Evolutionary conservation across 1,140 invertebrate genomes (phyloP).

Genomic region (Colletes gigas): DNA sequence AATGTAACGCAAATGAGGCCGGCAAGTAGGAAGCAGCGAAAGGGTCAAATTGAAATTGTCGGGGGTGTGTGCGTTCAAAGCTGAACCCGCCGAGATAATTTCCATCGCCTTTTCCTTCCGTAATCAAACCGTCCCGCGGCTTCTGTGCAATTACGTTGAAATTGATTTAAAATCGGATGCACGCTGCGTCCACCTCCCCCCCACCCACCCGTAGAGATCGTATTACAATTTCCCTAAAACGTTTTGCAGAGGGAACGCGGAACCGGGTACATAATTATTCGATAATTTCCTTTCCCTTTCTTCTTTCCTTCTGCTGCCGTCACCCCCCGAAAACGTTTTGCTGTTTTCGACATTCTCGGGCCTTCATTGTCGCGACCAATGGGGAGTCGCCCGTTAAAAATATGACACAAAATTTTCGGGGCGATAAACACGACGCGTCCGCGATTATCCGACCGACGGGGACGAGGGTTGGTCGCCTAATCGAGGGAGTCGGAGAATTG

Average conservation of each 20-base stretch:
- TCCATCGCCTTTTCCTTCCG: conserved; percentile 43
- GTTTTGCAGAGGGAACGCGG: background rate
- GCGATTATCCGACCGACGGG: too few relatives aligned
- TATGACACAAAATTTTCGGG: too few relatives aligned
- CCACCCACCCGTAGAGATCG: background rate
- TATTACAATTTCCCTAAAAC: conserved; percentile 11
- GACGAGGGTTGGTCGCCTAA: too few relatives aligned
- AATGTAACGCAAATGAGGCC: conserved; percentile 26
- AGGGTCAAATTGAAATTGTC: conserved; percentile 29
- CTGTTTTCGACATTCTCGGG: too few relatives aligned
- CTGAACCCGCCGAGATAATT: conserved; percentile 18
- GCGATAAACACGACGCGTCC: too few relatives aligned
- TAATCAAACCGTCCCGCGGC: conserved; percentile 30
- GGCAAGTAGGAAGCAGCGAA: background rate
- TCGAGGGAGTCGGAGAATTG: too few relatives aligned
- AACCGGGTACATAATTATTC: conserved; percentile 2
- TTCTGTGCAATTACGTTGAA: conserved; percentile 36
- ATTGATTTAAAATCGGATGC: conserved; percentile 46
- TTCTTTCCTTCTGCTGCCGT: background rate
- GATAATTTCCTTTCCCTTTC: background rate
- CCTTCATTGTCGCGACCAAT: too few relatives aligned
- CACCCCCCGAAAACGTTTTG: too few relatives aligned
- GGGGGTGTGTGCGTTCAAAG: background rate
- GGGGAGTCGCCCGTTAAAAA: too few relatives aligned
- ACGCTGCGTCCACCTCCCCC: too few relatives aligned